Base-by-base conservation (phyloP, 1,140 invertebrate genomes). In the Hylaeus anthracinus region DNA sequence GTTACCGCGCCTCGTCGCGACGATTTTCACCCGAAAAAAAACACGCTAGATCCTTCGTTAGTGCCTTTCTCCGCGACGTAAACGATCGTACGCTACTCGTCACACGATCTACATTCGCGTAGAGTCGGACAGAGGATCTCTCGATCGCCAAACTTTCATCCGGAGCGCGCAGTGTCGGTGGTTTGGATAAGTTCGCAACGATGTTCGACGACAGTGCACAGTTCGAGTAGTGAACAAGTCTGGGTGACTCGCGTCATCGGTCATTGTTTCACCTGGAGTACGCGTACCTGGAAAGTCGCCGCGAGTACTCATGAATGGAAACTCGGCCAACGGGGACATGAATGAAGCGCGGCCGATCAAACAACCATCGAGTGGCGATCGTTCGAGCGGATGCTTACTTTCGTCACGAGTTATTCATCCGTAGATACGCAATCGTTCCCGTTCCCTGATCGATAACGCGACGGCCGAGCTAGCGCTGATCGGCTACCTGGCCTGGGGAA, bases 311-410 rank as follows among this genome's bases (percentile, higher is more conserved):
- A 83, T 86, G 84, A 85, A 86, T 86, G 77, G 60, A 45, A 79
- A 81, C 48, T 63, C 64, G 75, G 9, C 41, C 64, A 45, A 5
- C 58, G 74, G 53, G 79, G 73, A 79, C 74, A 76, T 86, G 79
- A 83, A 86, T 86, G 79, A 85, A 78, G 76, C 72, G 55, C 60
- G 70, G 55, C 56, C 79, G 70, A 86, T 84, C 72, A 75, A 86
- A 86, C 75, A 80, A 76, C 72, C 82, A 70, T 79, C 55, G 58
- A 55, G 45, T 43, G 72, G 53, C 58, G 67, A 79, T 60, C 75
- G 84, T 84, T 56, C 51, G 83, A 67, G 74, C 83, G 83, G 81
- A 83, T 77, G 86, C 75, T 88, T 81, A 81, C 74, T 65, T 79
- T 83, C 48, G 67, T 76, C 73, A 55, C 12, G 15, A 41, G 43